Percentiles rank a stretch among this genome's conserved stretches.
Evolutionary conservation across 1,140 invertebrate species (phyloP).

Genomic region (Latrodectus geometricus): DNA sequence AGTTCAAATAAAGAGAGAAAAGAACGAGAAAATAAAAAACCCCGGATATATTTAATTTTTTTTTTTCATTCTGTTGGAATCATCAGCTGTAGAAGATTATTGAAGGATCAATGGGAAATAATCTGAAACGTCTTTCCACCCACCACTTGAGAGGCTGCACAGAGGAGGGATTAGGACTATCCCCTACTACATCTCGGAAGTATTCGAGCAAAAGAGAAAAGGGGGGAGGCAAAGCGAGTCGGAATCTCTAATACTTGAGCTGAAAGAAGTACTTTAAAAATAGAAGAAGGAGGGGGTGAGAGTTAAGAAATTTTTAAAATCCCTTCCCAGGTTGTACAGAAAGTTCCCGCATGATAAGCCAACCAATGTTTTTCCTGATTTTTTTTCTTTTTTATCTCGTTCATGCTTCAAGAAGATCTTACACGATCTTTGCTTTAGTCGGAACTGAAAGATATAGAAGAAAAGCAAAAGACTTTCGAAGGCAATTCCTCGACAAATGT

Average conservation of each 20-base stretch:
- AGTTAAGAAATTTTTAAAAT: constrained; percentile 27
- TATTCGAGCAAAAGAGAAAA: background rate
- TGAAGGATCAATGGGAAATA: constrained; percentile 17
- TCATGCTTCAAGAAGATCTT: background rate
- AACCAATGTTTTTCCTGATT: no score
- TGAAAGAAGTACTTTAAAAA: background rate
- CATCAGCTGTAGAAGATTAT: constrained; percentile 31
- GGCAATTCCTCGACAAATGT: no score
- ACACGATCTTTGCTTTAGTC: background rate
- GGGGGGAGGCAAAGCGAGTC: background rate
- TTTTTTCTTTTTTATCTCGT: background rate
- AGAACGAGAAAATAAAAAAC: background rate
- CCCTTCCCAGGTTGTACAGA: background rate
- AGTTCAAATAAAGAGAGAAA: background rate
- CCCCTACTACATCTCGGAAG: constrained; percentile 1
- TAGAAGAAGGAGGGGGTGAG: background rate
- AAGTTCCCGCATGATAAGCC: constrained; percentile 4
- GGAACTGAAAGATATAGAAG: no score
- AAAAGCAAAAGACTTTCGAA: no score
- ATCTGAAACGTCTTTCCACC: background rate
- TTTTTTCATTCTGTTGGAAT: background rate
- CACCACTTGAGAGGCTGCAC: background rate
- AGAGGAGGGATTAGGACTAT: constrained; percentile 9
- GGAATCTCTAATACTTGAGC: background rate
- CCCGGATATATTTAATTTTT: background rate